Evolutionary conservation across 1,140 invertebrate species (phyloP).

Genomic region (Ceratitis capitata): DNA sequence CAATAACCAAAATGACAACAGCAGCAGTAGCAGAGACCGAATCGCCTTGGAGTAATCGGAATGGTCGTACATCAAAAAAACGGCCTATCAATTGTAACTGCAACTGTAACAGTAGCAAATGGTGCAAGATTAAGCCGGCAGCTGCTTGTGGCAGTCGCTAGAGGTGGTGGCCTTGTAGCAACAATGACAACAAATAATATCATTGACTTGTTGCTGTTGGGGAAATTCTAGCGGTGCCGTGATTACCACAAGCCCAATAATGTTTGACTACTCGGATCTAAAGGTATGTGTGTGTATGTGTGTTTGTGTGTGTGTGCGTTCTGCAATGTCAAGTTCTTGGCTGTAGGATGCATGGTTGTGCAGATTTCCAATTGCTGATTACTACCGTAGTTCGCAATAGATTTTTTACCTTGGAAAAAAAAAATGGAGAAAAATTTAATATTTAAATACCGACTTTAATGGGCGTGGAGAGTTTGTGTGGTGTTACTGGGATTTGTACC

Average conservation of each 20-base stretch:
- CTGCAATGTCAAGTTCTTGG: neutral
- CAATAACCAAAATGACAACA: neutral
- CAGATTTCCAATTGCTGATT: neutral
- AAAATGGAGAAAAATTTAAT: too few relatives aligned
- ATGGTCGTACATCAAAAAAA: conserved; percentile 34
- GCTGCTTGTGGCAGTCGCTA: conserved; percentile 9
- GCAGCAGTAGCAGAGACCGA: neutral
- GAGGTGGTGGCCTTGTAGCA: neutral
- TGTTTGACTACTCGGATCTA: neutral
- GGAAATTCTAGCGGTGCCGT: neutral
- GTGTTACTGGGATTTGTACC: too few relatives aligned
- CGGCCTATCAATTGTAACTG: conserved; percentile 30
- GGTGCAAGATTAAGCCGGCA: conserved; percentile 22
- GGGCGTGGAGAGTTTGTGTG: too few relatives aligned
- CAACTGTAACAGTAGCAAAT: conserved; percentile 37
- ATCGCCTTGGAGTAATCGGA: neutral
- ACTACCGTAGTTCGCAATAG: neutral
- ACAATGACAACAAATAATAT: conserved; percentile 15
- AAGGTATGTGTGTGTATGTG: neutral
- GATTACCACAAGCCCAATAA: neutral
- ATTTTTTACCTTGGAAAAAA: too few relatives aligned
- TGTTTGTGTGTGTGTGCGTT: neutral
- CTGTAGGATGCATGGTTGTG: neutral
- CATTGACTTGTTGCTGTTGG: neutral
- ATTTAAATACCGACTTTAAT: too few relatives aligned